phyloP scores from a whole-genome alignment of 1,140 invertebrate genomes.

The Sesamia nonagrioides region DNA sequence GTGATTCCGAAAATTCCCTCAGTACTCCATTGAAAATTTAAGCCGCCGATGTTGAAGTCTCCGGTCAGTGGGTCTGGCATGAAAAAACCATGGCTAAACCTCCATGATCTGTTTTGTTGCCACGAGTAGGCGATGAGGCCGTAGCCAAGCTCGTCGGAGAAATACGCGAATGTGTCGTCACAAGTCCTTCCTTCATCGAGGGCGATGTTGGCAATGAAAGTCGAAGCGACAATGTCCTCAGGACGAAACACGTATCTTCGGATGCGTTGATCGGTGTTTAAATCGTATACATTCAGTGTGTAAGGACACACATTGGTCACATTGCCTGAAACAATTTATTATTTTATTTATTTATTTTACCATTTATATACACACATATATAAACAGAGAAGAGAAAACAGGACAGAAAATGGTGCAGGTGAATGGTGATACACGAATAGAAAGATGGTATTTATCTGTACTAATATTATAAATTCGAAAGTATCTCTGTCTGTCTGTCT shows the following conservation, averaged over 20 bases:
- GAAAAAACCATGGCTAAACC: conserved; percentile 92
- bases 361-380: too few species aligned
- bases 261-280: conserved; percentile 91
- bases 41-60: conserved; percentile 92
- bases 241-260: conserved; percentile 91
- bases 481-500: too few species aligned
- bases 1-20: conserved; percentile 95
- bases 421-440: too few species aligned
- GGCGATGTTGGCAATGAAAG: conserved; percentile 94
- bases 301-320: conserved; percentile 92
- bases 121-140: conserved; percentile 93
- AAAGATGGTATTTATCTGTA: too few species aligned
- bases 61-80: conserved; percentile 93
- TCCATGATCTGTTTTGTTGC: conserved; percentile 92
- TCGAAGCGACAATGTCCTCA: conserved; percentile 92
- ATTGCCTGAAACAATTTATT: conserved; percentile 72
- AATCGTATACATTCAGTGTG: conserved; percentile 92
- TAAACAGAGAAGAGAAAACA: too few species aligned
- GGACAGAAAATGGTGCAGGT: too few species aligned
- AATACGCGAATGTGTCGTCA: conserved; percentile 93
- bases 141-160: conserved; percentile 94
- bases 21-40: conserved; percentile 94
- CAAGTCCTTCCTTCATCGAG: conserved; percentile 92
- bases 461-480: too few species aligned
- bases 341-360: too few species aligned